Evolutionary conservation across 1,140 invertebrate species (phyloP), one percentile per base, ranked within the genome.

Genomic region (Geopemphigus sp.): DNA sequence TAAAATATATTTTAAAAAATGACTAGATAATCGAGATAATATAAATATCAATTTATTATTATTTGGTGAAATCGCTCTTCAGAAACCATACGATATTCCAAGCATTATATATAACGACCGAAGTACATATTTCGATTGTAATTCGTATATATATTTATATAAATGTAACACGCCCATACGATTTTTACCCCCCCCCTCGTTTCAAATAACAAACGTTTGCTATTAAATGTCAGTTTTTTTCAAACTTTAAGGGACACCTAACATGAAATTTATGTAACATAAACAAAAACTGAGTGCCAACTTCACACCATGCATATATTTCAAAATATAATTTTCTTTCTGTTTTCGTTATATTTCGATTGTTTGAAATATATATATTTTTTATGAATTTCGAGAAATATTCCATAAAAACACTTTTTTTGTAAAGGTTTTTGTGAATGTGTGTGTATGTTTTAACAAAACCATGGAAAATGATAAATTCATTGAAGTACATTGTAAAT

Each of bases 121-220:
- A n/a, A n/a, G n/a, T n/a, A n/a, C n/a, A n/a, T n/a, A n/a, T n/a
- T n/a, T n/a, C n/a, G n/a, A n/a, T n/a, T n/a, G n/a, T n/a, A n/a
- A n/a, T n/a, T n/a, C n/a, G n/a, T n/a, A n/a, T n/a, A n/a, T n/a
- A n/a, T n/a, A n/a, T n/a, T n/a, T n/a, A n/a, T n/a, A n/a, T n/a
- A n/a, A n/a, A n/a, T n/a, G n/a, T n/a, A n/a, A n/a, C n/a, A n/a
- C n/a, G n/a, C n/a, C n/a, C n/a, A n/a, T n/a, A n/a, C n/a, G n/a
- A n/a, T n/a, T n/a, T n/a, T n/a, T n/a, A n/a, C n/a, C n/a, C n/a
- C n/a, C n/a, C n/a, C n/a, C n/a, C n/a, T n/a, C n/a, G n/a, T n/a
- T n/a, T 24, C 57, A 15, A 59, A 59, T 59, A 59, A 59, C 26
- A 59, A 59, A 59, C 56, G 57, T 59, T 26, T 12, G 57, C 57